These are phyloP conservation scores for Macroglossus sobrinus DNA, from an alignment of 2,113 vertebrate genomes.

Conservation along the genomic window DNA sequence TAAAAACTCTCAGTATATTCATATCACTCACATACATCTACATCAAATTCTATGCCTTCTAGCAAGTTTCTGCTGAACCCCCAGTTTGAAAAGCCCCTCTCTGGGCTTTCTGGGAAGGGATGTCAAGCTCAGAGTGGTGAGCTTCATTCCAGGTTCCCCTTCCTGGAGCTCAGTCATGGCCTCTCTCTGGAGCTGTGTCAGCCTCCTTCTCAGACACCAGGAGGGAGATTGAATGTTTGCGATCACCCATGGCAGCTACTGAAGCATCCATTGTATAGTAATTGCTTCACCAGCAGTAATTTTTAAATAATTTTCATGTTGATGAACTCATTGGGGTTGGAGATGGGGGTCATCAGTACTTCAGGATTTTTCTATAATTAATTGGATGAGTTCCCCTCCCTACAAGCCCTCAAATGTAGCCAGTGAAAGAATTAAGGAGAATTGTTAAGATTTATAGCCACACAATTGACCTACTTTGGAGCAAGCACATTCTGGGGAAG, in stretches of 20 bases:
- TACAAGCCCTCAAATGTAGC: not conserved
- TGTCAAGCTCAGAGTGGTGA: not conserved
- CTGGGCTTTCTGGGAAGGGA: not conserved
- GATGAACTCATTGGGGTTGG: conserved; percentile 9
- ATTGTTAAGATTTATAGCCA: conserved; percentile 66
- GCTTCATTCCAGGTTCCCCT: not conserved
- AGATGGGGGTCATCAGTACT: not conserved
- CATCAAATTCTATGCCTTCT: not conserved
- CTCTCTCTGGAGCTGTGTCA: not conserved
- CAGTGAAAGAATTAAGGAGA: conserved; percentile 57
- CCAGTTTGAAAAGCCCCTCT: not conserved
- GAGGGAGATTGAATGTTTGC: not conserved
- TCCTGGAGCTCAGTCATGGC: not conserved
- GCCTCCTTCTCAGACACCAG: not conserved
- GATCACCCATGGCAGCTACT: not conserved
- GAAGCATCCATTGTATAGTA: not conserved
- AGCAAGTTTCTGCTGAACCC: not conserved
- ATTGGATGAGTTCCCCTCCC: not conserved
- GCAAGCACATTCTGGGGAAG: conserved; percentile 42
- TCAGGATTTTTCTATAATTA: conserved; percentile 59
- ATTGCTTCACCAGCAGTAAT: not conserved
- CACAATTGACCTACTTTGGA: conserved; percentile 67
- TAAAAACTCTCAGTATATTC: not conserved
- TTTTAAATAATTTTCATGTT: conserved; percentile 39
- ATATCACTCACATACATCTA: not conserved